Evolutionary conservation across 2,113 vertebrate genomes (phyloP).

Genomic region (Pterocles burchelli): DNA sequence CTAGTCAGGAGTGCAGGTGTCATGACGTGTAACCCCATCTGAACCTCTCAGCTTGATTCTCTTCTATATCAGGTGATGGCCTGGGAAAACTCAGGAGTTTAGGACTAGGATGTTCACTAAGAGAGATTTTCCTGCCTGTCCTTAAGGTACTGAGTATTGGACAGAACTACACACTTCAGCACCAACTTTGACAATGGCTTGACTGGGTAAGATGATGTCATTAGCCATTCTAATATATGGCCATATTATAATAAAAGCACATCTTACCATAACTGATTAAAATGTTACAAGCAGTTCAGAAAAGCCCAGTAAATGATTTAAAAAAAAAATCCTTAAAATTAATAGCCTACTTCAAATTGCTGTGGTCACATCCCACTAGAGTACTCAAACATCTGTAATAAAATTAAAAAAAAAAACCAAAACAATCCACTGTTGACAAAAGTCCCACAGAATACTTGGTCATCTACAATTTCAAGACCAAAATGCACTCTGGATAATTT

Average conservation of each 20-base stretch:
- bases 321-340: neutral
- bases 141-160: neutral
- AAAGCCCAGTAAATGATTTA: neutral
- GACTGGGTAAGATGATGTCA: neutral
- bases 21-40: neutral
- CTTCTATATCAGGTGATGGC: neutral
- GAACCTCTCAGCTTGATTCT: neutral
- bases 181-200: neutral
- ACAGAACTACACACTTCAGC: neutral
- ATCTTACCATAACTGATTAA: neutral
- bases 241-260: neutral
- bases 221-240: neutral
- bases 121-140: neutral
- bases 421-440: neutral
- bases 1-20: neutral
- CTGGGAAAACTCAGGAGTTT: neutral
- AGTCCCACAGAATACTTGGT: neutral
- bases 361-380: neutral
- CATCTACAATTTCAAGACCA: neutral
- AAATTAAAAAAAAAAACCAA: too few species aligned
- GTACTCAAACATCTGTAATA: neutral
- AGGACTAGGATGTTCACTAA: neutral
- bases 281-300: neutral
- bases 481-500: neutral
- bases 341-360: neutral